A percentile compares a stretch with the other conserved stretches of the same genome.
Conservation (phyloP, 1,140 invertebrate species). For the Leptinotarsa defecta region DNA sequence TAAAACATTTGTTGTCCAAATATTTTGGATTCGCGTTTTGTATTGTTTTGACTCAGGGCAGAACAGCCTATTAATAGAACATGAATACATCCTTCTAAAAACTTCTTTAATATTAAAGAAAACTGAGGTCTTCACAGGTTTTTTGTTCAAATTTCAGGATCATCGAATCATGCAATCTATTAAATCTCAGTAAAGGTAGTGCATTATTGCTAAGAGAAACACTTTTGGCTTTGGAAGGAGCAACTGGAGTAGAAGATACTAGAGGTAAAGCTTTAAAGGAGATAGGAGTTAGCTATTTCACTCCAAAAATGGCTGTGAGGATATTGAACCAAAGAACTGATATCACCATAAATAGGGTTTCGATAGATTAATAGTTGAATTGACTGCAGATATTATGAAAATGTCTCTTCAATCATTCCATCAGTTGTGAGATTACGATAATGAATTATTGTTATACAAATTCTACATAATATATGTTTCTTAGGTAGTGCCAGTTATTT, state of each 20-base stretch:
- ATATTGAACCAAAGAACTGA: constrained; percentile 65
- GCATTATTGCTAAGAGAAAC: constrained; percentile 75
- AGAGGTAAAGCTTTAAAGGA: constrained; percentile 65
- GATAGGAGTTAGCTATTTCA: constrained; percentile 66
- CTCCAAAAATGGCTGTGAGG: constrained; percentile 62
- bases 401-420: constrained; percentile 1
- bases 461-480: too few relatives aligned
- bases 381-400: not conserved
- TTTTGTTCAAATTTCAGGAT: constrained; percentile 63
- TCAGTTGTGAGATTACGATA: not conserved
- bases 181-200: constrained; percentile 77
- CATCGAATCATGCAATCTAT: constrained; percentile 75
- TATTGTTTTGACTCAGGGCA: too few relatives aligned
- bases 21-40: too few relatives aligned
- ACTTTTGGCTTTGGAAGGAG: constrained; percentile 59
- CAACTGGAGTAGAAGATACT: constrained; percentile 53
- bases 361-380: constrained; percentile 28
- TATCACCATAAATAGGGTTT: constrained; percentile 52
- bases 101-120: too few relatives aligned
- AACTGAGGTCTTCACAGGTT: too few relatives aligned
- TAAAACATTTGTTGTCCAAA: too few relatives aligned
- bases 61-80: too few relatives aligned
- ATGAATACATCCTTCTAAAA: too few relatives aligned
- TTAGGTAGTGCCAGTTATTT: not conserved
- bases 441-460: too few relatives aligned